Evolutionary conservation across 2,888 invertebrate species (phyloP).

Genomic region (Drosophila austrosaltans): DNA sequence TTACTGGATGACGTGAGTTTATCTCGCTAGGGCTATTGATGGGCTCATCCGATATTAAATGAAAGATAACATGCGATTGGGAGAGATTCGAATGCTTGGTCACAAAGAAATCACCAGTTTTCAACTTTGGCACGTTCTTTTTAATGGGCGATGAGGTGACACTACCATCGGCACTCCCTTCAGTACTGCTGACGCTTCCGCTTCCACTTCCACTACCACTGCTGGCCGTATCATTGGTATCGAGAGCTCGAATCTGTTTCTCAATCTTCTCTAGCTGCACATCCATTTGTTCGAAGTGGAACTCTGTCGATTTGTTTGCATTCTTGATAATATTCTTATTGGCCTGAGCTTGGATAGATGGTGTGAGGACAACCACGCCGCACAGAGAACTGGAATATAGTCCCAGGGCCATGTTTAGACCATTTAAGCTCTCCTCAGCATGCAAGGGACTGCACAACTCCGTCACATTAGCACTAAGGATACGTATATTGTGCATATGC

Average conservation of each 20-base stretch:
- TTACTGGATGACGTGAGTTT: slow-evolving; percentile 97
- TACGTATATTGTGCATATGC: slow-evolving; percentile 98
- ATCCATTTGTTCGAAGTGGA: slow-evolving; percentile 92
- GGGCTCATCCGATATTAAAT: slow-evolving; percentile 94
- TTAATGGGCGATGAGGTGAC: slow-evolving; percentile 80
- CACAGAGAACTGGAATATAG: slow-evolving; percentile 96
- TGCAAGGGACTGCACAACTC: slow-evolving; percentile 89
- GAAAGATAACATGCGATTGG: slow-evolving; percentile 97
- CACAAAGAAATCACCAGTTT: slow-evolving; percentile 93
- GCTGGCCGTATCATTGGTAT: slow-evolving; percentile 60
- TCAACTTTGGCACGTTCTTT: slow-evolving; percentile 85
- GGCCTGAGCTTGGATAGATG: slow-evolving; percentile 81
- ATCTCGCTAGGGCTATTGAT: slow-evolving; percentile 90
- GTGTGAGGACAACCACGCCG: slow-evolving; percentile 92
- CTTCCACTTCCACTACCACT: slow-evolving; percentile 52
- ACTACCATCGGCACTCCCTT: slow-evolving; percentile 56
- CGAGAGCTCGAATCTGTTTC: slow-evolving; percentile 85
- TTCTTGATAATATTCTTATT: slow-evolving; percentile 83
- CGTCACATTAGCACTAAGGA: slow-evolving; percentile 92
- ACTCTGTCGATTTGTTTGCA: slow-evolving; percentile 90
- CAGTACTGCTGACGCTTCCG: slow-evolving; percentile 34
- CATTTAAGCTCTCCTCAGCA: slow-evolving; percentile 83
- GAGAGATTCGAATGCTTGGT: slow-evolving; percentile 96
- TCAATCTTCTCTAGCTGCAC: slow-evolving; percentile 91
- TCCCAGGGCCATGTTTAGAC: slow-evolving; percentile 95